A percentile compares a stretch with the other conserved stretches of the same genome.
phyloP scores from a whole-genome alignment of 2,113 vertebrate species.

The Casuarius casuarius region DNA sequence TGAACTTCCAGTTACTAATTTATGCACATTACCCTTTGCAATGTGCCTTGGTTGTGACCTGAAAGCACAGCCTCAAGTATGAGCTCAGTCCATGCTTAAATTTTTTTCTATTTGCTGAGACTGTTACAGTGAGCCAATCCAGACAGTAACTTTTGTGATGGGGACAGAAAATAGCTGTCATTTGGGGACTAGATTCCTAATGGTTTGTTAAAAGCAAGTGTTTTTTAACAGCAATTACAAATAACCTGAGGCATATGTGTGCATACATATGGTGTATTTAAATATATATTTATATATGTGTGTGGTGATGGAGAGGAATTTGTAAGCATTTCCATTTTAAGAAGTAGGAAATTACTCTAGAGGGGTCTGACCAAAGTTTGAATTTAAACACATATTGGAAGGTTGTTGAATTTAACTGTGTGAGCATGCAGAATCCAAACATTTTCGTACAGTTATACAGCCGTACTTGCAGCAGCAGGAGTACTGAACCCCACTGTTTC shows the following conservation, averaged over 20 bases:
- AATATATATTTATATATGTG: not conserved
- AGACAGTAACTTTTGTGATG: not conserved
- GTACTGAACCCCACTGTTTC: not conserved
- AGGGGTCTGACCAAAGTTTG: not conserved
- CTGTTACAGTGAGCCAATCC: not conserved
- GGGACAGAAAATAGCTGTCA: not conserved
- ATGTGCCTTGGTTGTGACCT: not conserved
- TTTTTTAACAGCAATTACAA: not conserved
- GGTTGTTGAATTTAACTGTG: not conserved
- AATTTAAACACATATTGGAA: not conserved
- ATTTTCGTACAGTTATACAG: not conserved
- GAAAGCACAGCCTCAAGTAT: not conserved
- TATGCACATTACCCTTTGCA: not conserved
- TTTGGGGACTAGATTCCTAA: not conserved
- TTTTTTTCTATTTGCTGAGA: not conserved
- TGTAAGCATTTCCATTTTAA: not conserved
- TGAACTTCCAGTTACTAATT: not conserved
- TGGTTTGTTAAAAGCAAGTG: not conserved
- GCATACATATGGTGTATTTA: not conserved
- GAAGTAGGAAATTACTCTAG: not conserved
- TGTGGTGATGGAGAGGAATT: not conserved
- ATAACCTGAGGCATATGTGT: not conserved
- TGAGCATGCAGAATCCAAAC: not conserved
- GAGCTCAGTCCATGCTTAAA: not conserved
- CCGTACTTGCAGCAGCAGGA: rapidly evolving